Conservation (phyloP, 1,140 invertebrate genomes). For the Zaprionus nigranus region DNA sequence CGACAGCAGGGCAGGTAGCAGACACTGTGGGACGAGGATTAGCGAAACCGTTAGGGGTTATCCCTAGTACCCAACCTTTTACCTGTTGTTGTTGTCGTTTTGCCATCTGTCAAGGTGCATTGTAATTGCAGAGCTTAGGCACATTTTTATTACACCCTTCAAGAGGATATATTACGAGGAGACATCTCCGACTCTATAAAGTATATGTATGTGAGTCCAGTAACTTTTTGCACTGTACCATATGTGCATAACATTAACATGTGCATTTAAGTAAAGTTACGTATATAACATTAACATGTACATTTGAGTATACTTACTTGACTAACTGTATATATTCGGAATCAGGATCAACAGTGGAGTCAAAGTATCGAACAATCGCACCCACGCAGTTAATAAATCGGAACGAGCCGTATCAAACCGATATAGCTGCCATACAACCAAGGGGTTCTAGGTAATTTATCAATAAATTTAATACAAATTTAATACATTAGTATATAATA, state of each 20-base stretch:
- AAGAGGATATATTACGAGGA: too few relatives aligned
- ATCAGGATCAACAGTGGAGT: background rate
- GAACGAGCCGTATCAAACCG: too few relatives aligned
- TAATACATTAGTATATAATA: too few relatives aligned
- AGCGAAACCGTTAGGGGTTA: background rate
- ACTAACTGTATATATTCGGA: background rate
- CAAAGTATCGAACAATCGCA: background rate
- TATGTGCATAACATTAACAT: too few relatives aligned
- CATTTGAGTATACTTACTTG: too few relatives aligned
- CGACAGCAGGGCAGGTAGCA: conserved; percentile 6
- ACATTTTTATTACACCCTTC: background rate
- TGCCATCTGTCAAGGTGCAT: background rate
- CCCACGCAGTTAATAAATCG: background rate
- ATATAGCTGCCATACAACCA: background rate
- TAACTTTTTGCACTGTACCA: too few relatives aligned
- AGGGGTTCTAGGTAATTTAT: background rate
- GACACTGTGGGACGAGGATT: conserved; percentile 22
- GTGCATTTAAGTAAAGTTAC: too few relatives aligned
- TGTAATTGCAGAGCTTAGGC: background rate
- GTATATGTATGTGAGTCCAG: too few relatives aligned
- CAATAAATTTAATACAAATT: background rate
- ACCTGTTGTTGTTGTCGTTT: background rate
- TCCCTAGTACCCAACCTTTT: background rate
- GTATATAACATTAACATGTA: too few relatives aligned
- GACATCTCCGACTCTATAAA: too few relatives aligned